These are phyloP conservation scores for Odontothrips loti DNA, from an alignment of 2,888 invertebrate genomes.

Conservation along the genomic window DNA sequence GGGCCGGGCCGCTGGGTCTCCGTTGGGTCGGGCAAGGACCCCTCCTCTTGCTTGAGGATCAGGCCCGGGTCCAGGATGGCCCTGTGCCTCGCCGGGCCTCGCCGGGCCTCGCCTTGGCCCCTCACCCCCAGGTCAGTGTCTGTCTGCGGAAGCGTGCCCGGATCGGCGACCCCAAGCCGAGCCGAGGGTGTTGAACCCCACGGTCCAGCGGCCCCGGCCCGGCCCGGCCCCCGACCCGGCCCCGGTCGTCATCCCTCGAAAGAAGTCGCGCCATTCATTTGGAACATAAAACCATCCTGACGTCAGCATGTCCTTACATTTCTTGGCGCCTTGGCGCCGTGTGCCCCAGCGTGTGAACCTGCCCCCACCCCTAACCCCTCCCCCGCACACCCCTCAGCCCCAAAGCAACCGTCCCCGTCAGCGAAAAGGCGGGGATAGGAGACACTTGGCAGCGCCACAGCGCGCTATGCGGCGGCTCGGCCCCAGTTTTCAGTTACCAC, in stretches of 20 bases:
- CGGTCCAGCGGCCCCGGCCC: background rate
- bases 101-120: background rate
- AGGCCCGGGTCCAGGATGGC: background rate
- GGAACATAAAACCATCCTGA: background rate
- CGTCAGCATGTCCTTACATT: background rate
- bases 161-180: background rate
- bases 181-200: background rate
- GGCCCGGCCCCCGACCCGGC: background rate
- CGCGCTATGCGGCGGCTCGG: background rate
- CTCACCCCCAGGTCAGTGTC: constrained; percentile 1
- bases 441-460: background rate
- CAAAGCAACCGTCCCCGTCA: too few species aligned
- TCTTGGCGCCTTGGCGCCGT: background rate
- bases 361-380: too few species aligned
- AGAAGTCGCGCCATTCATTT: background rate
- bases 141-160: background rate
- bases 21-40: too few species aligned
- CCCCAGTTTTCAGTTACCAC: constrained; percentile 12
- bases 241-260: background rate
- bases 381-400: background rate
- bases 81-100: background rate
- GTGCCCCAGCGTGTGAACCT: background rate
- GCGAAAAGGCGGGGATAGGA: background rate
- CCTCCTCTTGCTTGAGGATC: too few species aligned
- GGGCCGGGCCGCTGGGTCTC: too few species aligned